Evolutionary conservation across 2,888 invertebrate genomes (phyloP).

Genomic region (Corbicula japonica): DNA sequence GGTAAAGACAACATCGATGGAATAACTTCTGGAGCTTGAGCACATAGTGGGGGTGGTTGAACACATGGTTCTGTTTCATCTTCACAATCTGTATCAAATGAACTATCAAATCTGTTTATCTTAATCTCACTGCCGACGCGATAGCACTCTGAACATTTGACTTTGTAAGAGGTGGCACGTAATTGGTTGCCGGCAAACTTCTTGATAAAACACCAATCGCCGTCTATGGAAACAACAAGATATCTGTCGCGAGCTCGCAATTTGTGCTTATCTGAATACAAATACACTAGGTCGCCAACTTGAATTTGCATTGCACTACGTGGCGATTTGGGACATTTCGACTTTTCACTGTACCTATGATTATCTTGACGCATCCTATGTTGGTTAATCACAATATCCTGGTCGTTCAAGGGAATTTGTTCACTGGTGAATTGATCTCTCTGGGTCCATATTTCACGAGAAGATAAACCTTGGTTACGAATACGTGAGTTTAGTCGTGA

Average conservation of each 20-base stretch:
- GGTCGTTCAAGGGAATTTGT: slow-evolving; percentile 61
- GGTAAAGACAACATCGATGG: too few species aligned
- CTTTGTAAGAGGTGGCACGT: not conserved
- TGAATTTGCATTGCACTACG: too few species aligned
- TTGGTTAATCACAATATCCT: slow-evolving; percentile 48
- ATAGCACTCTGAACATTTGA: not conserved
- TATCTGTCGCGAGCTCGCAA: not conserved
- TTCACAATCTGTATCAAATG: too few species aligned
- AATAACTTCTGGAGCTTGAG: too few species aligned
- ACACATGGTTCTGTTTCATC: too few species aligned
- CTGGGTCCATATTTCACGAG: slow-evolving; percentile 64
- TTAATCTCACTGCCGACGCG: too few species aligned
- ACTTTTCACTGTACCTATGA: too few species aligned
- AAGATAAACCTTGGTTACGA: slow-evolving; percentile 51
- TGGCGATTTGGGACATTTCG: too few species aligned
- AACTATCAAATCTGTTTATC: too few species aligned
- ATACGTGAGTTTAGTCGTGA: slow-evolving; percentile 61
- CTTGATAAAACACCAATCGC: not conserved
- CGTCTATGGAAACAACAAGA: not conserved
- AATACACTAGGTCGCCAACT: slow-evolving; percentile 15
- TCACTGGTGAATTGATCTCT: slow-evolving; percentile 62
- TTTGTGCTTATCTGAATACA: not conserved
- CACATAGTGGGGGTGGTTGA: too few species aligned
- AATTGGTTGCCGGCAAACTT: not conserved
- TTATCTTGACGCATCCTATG: too few species aligned